Base-by-base conservation (phyloP, 2,113 vertebrate species). In the Tragelaphus scriptus region DNA sequence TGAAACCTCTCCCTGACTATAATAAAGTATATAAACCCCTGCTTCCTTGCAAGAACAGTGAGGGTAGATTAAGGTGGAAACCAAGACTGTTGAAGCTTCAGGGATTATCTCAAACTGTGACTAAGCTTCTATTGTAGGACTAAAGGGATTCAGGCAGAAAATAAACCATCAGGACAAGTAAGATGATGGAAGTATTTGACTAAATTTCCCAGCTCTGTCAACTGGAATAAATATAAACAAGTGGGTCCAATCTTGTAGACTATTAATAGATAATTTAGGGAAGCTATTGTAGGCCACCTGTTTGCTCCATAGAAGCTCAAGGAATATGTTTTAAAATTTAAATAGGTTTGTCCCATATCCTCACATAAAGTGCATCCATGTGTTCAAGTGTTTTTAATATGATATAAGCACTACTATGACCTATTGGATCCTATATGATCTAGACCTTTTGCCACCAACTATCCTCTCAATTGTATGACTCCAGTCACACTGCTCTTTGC, bases 121-220 rank as follows among this genome's bases (percentile, higher is more conserved):
- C 59, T 88, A 93, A 96, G 13, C 40, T 75, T 97, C 44, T 80
- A 26, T 65, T 88, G 7, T 63, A 40, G 77, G 36, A 71, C n/a
- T 71, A 81, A 88, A 65, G 55, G 82, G 47, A 93, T 85, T 90
- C 61, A 63, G 90, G 53, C 28, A 61, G 96, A 95, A 96, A 80
- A 75, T 85, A 89, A 90, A 51, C 51, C 49, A 88, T 88, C 85
- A 84, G 30, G 47, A 19, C 65, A 91, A 85, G 44, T 79, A 40
- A 88, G 49, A 59, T 28, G 53, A 49, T 56, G 53, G 44, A 61
- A 94, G 36, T 21, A 23, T 88, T 96, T 95, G 90, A 63, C 44
- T 88, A 85, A 59, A 88, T 68, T 53, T 93, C 19, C 40, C 25
- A 71, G 36, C 17, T 92, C 21, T 87, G 68, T 32, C 49, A 53